Conservation (phyloP, 1,140 invertebrate genomes). For the Uloborus diversus region DNA sequence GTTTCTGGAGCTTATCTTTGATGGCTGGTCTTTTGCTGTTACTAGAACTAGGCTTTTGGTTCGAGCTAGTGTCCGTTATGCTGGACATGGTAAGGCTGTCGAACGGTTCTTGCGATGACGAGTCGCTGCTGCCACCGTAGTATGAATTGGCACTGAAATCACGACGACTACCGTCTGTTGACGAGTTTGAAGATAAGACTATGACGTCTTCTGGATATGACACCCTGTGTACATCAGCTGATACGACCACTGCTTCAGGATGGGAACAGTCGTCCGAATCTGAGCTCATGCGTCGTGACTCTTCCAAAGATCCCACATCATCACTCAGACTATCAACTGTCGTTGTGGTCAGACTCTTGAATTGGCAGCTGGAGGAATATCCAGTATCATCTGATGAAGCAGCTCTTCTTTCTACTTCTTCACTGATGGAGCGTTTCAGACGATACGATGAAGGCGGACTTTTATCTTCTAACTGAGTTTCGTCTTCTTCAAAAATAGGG, state of each 20-base stretch:
- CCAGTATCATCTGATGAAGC: slow-evolving; percentile 50
- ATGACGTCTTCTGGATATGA: slow-evolving; percentile 44
- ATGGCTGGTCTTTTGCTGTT: slow-evolving; percentile 5
- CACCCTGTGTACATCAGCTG: slow-evolving; percentile 44
- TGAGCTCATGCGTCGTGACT: slow-evolving; percentile 45
- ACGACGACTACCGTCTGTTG: background rate
- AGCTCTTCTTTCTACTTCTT: slow-evolving; percentile 32
- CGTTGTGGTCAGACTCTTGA: slow-evolving; percentile 18
- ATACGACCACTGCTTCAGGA: slow-evolving; percentile 45
- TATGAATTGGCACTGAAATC: slow-evolving; percentile 35
- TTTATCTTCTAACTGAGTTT: background rate
- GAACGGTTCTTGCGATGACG: slow-evolving; percentile 23
- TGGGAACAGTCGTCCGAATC: slow-evolving; percentile 30
- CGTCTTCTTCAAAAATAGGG: slow-evolving; percentile 50
- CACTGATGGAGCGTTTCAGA: slow-evolving; percentile 24
- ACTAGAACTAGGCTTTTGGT: background rate
- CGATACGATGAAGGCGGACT: background rate
- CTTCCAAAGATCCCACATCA: slow-evolving; percentile 39
- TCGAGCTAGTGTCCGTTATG: background rate
- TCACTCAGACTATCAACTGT: slow-evolving; percentile 31
- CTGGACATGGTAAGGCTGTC: slow-evolving; percentile 45
- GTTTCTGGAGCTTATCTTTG: slow-evolving; percentile 25
- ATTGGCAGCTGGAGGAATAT: slow-evolving; percentile 31
- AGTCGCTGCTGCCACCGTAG: slow-evolving; percentile 2
- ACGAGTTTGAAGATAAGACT: background rate